These are phyloP conservation scores for Eueides isabella DNA, from an alignment of 1,140 invertebrate species.

Conservation along the genomic window DNA sequence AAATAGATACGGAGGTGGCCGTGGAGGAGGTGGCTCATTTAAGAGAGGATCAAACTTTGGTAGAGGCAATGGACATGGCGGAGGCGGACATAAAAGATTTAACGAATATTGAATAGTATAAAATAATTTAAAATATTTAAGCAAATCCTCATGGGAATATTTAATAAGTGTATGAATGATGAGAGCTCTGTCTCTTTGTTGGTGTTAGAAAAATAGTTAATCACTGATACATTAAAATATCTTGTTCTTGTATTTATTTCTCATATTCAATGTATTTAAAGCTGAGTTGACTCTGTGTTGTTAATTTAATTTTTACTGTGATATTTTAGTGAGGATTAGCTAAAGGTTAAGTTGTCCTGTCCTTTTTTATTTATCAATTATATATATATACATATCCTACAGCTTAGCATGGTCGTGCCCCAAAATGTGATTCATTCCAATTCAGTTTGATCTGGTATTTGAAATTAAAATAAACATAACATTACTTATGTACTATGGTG, in stretches of 20 bases:
- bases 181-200: slow-evolving; percentile 2
- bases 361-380: slow-evolving; percentile 4
- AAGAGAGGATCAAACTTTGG: slow-evolving; percentile 70
- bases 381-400: slow-evolving; percentile 14
- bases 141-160: slow-evolving; percentile 67
- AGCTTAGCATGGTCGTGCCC: slow-evolving; percentile 17
- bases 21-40: slow-evolving; percentile 70
- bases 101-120: slow-evolving; percentile 70
- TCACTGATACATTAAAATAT: not conserved
- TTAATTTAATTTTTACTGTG: slow-evolving; percentile 48
- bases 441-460: slow-evolving; percentile 27
- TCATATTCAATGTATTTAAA: not conserved
- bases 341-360: slow-evolving; percentile 35
- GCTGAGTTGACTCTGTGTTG: slow-evolving; percentile 19
- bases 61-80: slow-evolving; percentile 62
- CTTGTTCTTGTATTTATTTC: slow-evolving; percentile 2
- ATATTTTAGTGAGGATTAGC: slow-evolving; percentile 60
- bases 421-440: slow-evolving; percentile 26
- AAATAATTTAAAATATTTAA: slow-evolving; percentile 51
- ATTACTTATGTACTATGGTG: not conserved
- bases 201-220: slow-evolving; percentile 13
- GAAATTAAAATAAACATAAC: not conserved
- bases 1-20: slow-evolving; percentile 69
- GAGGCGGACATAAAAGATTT: slow-evolving; percentile 80
- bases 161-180: slow-evolving; percentile 38